phyloP scores from a whole-genome alignment of 2,113 vertebrate species.

The Butorides virescens region DNA sequence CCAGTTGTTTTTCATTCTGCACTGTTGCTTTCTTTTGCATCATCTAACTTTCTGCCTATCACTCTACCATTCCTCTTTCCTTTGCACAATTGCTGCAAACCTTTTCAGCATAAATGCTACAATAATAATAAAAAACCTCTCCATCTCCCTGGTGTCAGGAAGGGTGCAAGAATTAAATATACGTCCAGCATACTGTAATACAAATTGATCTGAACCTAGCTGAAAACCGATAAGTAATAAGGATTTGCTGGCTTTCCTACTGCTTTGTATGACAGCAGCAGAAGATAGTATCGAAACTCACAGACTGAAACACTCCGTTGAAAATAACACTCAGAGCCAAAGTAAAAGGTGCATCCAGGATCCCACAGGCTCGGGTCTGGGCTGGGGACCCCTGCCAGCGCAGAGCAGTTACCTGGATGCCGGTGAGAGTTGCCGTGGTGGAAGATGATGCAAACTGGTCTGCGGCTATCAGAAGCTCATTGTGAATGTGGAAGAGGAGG shows the following conservation, averaged over 20 bases:
- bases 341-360: background rate
- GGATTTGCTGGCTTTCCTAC: slow-evolving; percentile 42
- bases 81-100: background rate
- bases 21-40: background rate
- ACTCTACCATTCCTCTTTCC: background rate
- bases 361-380: background rate
- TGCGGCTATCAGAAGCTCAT: background rate
- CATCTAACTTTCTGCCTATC: background rate
- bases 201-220: slow-evolving; percentile 47
- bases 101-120: background rate
- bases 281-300: background rate
- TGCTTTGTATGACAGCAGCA: slow-evolving; percentile 14
- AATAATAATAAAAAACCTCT: background rate
- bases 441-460: background rate
- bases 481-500: background rate
- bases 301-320: background rate
- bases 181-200: background rate
- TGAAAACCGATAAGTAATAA: slow-evolving; percentile 55
- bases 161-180: slow-evolving; percentile 20
- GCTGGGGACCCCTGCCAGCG: background rate
- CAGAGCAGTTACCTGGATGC: background rate
- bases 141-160: background rate
- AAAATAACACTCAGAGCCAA: background rate
- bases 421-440: background rate
- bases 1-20: background rate